Evolutionary conservation across 1,140 invertebrate genomes (phyloP).

Genomic region (Ridgeia piscesae): DNA sequence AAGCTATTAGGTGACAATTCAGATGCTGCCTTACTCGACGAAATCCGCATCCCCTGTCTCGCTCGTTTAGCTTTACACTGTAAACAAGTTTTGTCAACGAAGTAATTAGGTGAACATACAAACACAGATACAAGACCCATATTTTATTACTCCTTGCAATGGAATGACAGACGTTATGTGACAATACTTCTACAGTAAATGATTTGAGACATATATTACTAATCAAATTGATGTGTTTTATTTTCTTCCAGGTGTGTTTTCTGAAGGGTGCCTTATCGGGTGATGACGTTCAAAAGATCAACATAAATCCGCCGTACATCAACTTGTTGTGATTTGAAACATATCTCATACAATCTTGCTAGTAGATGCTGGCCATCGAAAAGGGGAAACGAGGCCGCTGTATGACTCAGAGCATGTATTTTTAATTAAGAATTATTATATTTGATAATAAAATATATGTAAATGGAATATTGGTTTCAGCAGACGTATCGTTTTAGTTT

Average conservation of each 20-base stretch:
- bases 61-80: too few relatives aligned
- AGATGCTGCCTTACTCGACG: too few relatives aligned
- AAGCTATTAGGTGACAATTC: too few relatives aligned
- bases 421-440: not conserved
- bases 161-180: too few relatives aligned
- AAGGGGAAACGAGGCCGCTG: not conserved
- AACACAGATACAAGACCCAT: too few relatives aligned
- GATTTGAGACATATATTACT: not conserved
- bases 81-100: too few relatives aligned
- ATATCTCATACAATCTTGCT: not conserved
- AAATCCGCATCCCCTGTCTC: too few relatives aligned
- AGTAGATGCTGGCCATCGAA: not conserved
- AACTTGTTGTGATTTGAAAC: not conserved
- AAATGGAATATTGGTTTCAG: not conserved
- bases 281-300: not conserved
- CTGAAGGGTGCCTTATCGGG: not conserved
- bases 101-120: too few relatives aligned
- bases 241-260: not conserved
- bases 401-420: not conserved
- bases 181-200: too few relatives aligned
- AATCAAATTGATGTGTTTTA: not conserved
- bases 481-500: not conserved
- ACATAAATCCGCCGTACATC: not conserved
- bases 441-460: not conserved
- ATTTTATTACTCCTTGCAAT: too few relatives aligned